Evolutionary conservation across 1,140 invertebrate genomes (phyloP), one percentile per base, ranked within the genome.

Genomic region (Onthophagus taurus): DNA sequence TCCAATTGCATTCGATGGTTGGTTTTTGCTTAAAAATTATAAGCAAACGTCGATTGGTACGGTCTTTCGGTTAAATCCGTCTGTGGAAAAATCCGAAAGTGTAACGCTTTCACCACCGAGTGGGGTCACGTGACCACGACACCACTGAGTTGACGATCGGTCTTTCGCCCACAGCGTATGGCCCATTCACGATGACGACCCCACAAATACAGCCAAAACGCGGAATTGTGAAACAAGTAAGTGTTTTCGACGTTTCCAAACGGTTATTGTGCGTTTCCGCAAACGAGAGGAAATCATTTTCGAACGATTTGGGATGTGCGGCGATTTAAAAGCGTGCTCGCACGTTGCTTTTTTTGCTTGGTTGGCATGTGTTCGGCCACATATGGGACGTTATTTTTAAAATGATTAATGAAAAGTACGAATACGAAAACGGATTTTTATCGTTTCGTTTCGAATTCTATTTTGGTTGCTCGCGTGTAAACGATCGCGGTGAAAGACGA

Each of bases 161-260:
- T 37, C 35, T 37, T 37, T 37, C 35, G 20, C 35, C 72, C 72
- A 52, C 68, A 37, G 34, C 51, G 49, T 41, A 57, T 54, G 58
- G 54, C 49, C 42, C 46, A 50, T 52, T 50, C 46, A 69, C 46
- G 56, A 73, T 72, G 70, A 72, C 63, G 59, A 61, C 68, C 56
- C 63, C 66, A 59, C 57, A 57, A 52, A 48, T 48, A 50, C 63
- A 63, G 46, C 51, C 60, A 42, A 66, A 67, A 53, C 63, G 64
- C 51, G 73, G 74, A 53, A 70, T 74, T 73, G 23, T 37, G 6
- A 44, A 44, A 30, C 49, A 48, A 42, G 41, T 42, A 49, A 31
- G 46, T 35, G 13, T 13, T 45, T 18, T 31, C 17, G 20, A 11
- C 36, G 26, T 14, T 12, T 30, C 20, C 11, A n/a, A 35, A 19